A percentile compares a stretch with the other conserved stretches of the same genome.
Evolutionary conservation across 2,113 vertebrate genomes (phyloP).

Genomic region (Xiphophorus hellerii): DNA sequence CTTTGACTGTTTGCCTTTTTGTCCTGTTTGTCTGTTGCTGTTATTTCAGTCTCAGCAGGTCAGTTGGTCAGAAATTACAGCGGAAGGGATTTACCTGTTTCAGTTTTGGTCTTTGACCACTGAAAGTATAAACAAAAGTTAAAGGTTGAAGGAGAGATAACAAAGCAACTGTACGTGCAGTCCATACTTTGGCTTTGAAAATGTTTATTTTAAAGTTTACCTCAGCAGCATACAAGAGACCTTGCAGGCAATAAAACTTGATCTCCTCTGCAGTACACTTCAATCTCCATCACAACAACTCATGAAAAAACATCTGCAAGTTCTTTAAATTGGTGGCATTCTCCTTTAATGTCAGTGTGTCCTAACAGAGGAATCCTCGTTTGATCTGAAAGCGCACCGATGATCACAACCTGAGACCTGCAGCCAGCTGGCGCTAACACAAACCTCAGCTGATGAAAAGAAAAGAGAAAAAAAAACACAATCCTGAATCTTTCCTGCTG

Average conservation of each 20-base stretch:
- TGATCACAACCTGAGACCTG: conserved; percentile 19
- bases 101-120: not conserved
- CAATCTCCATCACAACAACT: not conserved
- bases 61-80: conserved; percentile 26
- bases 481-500: not conserved
- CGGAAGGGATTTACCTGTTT: conserved; percentile 22
- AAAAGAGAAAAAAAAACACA: not conserved
- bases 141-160: too few relatives aligned
- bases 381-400: conserved; percentile 35
- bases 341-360: conserved; percentile 10
- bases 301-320: conserved; percentile 13
- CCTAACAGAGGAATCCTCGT: conserved; percentile 17
- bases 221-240: too few relatives aligned
- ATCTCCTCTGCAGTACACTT: not conserved
- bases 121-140: too few relatives aligned
- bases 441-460: conserved; percentile 9
- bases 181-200: too few relatives aligned
- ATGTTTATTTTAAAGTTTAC: too few relatives aligned
- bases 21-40: conserved; percentile 60
- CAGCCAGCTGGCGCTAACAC: conserved; percentile 38
- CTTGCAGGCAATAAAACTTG: not conserved
- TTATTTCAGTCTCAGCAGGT: conserved; percentile 54
- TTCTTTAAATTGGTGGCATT: conserved; percentile 15
- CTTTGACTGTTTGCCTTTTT: conserved; percentile 25
- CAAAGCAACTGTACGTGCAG: too few relatives aligned